Base-by-base conservation (phyloP, 2,888 invertebrate genomes). In the Pollenia griseotomentosa region DNA sequence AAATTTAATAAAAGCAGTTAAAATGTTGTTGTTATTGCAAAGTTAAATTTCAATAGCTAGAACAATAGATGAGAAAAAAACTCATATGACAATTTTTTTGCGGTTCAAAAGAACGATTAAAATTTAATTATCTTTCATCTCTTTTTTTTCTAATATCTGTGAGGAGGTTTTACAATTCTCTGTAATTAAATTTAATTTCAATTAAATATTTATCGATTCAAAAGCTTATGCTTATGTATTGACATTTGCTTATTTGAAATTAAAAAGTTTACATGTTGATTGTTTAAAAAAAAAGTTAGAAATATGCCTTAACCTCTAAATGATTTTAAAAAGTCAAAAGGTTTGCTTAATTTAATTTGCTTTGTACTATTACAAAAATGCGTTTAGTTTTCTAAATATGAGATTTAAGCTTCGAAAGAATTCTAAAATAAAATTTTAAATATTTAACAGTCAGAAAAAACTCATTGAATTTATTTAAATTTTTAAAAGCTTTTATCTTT, bases 131-230 rank as follows among this genome's bases (percentile, higher is more conserved):
- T 19, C 46, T 51, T 59, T 48, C 14, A 40, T 2, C 2, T 19
- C 44, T 11, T 57, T 68, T 40, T 46, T 6, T 9, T 68, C 8
- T 7, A 40, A 16, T 9, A 16, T 16, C 6, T 33, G 12, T 59
- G 12, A 11, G 7, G 0, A 19, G 6, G 19, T 14, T 57, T 44
- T 70, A 33, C 6, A 73, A 46, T 53, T 19, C 23, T 53, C 16
- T 77, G 14, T 14, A 12, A 65, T 65, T 53, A 8, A 9, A 65
- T 19, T 53, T 44, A 65, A 70, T 42, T 42, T 44, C 16, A 53
- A 51, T 63, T 51, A 63, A 78, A 68, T 63, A 63, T 42, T 63
- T 40, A 59, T 40, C 7, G 40, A 59, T 59, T 59, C 14, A 63
- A 42, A 10, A 16, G 42, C 14, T n/a, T 6, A 33, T 33, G 8